Evolutionary conservation across 2,113 vertebrate species (phyloP), one percentile per base, ranked within the genome.

Genomic region (Leptobrachium leishanense): DNA sequence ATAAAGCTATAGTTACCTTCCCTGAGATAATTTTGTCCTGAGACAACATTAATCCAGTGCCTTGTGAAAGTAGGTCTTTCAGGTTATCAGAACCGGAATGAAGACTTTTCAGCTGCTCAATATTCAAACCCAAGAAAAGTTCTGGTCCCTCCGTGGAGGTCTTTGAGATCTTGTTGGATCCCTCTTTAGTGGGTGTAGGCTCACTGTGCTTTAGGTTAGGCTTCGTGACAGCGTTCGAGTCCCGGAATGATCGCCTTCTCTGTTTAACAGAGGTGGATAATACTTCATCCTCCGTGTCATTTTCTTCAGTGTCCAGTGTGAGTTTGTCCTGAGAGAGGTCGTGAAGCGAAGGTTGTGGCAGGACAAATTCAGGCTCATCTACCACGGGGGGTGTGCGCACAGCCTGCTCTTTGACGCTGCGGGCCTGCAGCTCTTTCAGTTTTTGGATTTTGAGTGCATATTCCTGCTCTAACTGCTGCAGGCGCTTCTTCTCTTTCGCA

Each of bases 311-410:
- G 85, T 95, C 93, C 75, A 99, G 87, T 3, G 89, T 91, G 66
- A 99, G 89, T 84, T 98, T 98, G 87, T 99, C 97, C 90, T 99
- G 98, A 1, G 98, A 97, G 73, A 99, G 93, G 89, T 99, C 98
- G 66, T 98, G 98, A 77, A 97, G 91, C 0, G 97, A 99, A 8
- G 98, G 98, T 79, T 99, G 98, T 41, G 97, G 94, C 66, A 96
- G 85, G 0, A 90, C 74, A 89, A 94, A 95, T 67, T 92, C 90
- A 77, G 89, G 82, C 15, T 92, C 90, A 7, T 88, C 90, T 11
- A 88, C 85, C 6, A 84, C 84, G 64, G 88, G 82, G 76, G 79
- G 40, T 2, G 40, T 20, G 13, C 3, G 6, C 72, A 76, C 83
- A 6, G 86, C 74, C 13, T 89, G 84, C 2, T 92, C 95, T 83